Percentiles rank a stretch among this genome's conserved stretches.
Conservation (phyloP, 2,888 invertebrate species). For the Opisthograptis luteolata region DNA sequence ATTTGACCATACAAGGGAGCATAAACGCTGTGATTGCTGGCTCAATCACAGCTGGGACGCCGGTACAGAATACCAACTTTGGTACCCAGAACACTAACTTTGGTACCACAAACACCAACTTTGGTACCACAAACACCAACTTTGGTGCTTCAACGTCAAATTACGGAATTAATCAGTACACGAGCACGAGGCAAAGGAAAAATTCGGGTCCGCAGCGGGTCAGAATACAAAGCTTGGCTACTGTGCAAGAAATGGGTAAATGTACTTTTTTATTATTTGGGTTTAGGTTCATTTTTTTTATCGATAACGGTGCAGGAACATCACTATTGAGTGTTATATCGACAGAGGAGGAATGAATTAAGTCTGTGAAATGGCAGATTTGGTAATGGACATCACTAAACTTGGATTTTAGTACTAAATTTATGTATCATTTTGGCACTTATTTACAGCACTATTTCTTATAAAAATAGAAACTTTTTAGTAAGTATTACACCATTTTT, state of each 20-base stretch:
- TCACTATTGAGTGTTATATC: not conserved
- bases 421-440: too few relatives aligned
- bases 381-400: not conserved
- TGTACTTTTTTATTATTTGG: too few relatives aligned
- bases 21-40: constrained; percentile 32
- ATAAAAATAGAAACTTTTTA: too few relatives aligned
- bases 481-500: not conserved
- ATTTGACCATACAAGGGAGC: constrained; percentile 24
- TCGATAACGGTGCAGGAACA: not conserved
- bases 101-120: constrained; percentile 1
- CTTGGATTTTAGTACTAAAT: not conserved
- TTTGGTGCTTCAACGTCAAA: constrained; percentile 18
- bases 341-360: too few relatives aligned
- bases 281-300: too few relatives aligned
- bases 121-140: not conserved
- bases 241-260: constrained; percentile 92
- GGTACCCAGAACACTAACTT: not conserved
- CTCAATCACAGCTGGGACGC: constrained; percentile 61
- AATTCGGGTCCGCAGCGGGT: constrained; percentile 83
- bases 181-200: constrained; percentile 71
- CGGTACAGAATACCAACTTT: constrained; percentile 33
- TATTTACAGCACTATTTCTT: too few relatives aligned
- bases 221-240: constrained; percentile 82
- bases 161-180: constrained; percentile 51
- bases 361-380: not conserved